Base-by-base conservation (phyloP, 2,888 invertebrate genomes). In the Sialis lutaria region DNA sequence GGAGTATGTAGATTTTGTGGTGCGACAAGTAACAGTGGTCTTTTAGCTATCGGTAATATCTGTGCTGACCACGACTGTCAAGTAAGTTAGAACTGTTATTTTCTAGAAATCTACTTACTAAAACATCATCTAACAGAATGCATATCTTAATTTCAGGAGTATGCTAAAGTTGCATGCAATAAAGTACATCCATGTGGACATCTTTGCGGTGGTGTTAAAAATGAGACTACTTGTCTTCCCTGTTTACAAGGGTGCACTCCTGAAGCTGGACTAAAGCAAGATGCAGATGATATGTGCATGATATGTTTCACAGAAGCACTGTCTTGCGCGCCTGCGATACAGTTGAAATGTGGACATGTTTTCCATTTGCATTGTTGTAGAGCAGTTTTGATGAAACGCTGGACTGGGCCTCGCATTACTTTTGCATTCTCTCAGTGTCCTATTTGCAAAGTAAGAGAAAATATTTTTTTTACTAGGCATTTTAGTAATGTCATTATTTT, bases 281-380 rank as follows among this genome's bases (percentile, higher is more conserved):
- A 97, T 64, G 91, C 91, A 0, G 97, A 97, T 59, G 97, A 97
- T 62, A 93, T 97, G 91, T 97, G 97, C 67, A 96, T 97, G 90
- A 91, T 97, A 56, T 97, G 97, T 64, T 97, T 97, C 67, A 92
- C 93, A 0, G 97, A 97, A 63, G 92, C 96, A 1, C 68, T 97
- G 40, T 87, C 92, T 33, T 92, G 89, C 53, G 95, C 96, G 0
- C 97, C 97, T 7, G 88, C 95, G 3, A 78, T 96, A 59, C 87
- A 88, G 71, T 67, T 96, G 46, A 76, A 79, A 54, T 97, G 97
- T 64, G 93, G 93, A 0, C 97, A 97, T 61, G 89, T 96, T 9
- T 97, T 97, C 65, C 97, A 97, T 60, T 74, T 82, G 48, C 90
- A 92, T 58, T 97, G 97, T 67, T 84, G 88, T 60, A 80, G 79